A percentile compares a stretch with the other conserved stretches of the same genome.
Conservation (phyloP, 2,797 vertebrate genomes). For the Otolemur crassicaudatus region DNA sequence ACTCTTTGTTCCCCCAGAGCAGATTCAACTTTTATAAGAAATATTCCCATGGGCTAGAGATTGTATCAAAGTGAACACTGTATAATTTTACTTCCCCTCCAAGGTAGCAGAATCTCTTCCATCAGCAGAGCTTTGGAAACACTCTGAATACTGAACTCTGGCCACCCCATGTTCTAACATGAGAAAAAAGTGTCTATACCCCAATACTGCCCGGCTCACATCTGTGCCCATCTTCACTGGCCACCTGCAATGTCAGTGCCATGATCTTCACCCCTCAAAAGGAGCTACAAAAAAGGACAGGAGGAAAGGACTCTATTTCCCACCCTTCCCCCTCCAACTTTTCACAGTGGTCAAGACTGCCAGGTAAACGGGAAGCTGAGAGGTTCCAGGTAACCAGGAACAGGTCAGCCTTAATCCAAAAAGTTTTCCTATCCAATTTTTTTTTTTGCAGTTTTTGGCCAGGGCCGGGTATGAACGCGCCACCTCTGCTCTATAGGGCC, state of each 20-base stretch:
- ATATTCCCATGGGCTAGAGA: background rate
- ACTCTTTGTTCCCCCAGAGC: constrained; percentile 14
- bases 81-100: background rate
- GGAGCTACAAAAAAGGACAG: background rate
- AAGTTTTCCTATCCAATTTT: background rate
- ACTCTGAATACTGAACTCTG: background rate
- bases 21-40: background rate
- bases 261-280: background rate
- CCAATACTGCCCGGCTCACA: too few species aligned
- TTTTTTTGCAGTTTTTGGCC: too few species aligned
- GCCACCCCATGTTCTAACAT: background rate
- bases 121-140: background rate
- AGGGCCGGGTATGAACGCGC: too few species aligned
- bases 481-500: too few species aligned
- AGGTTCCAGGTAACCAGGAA: background rate
- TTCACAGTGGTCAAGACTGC: background rate
- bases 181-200: background rate
- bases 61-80: background rate
- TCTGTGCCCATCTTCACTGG: background rate
- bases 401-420: background rate
- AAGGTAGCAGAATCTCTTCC: background rate
- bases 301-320: background rate
- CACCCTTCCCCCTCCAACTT: background rate
- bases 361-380: constrained; percentile 3
- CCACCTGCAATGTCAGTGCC: background rate